Conservation (phyloP, 23 tunicate genomes). For the Clavelina lepadiformis region DNA sequence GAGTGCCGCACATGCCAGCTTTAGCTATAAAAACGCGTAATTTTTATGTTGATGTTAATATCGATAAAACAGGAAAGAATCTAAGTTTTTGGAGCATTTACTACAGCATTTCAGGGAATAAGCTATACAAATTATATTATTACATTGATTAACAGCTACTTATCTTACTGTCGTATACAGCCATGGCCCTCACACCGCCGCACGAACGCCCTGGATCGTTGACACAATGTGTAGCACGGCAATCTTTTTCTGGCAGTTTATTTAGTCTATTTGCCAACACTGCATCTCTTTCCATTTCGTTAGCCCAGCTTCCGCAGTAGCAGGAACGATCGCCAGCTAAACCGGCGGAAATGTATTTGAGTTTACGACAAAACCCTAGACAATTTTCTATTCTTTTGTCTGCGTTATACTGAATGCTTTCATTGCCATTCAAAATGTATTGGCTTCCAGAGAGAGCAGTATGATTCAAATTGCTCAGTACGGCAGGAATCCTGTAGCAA, state of each 20-base stretch:
- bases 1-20: conserved; percentile 34
- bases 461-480: background rate
- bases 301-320: conserved; percentile 18
- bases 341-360: conserved; percentile 40
- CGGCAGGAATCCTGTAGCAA: conserved; percentile 16
- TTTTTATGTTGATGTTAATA: too few relatives aligned
- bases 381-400: conserved; percentile 47
- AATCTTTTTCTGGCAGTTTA: conserved; percentile 18
- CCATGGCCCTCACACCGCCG: conserved; percentile 54
- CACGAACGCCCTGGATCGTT: conserved; percentile 47
- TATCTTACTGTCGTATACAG: conserved; percentile 63
- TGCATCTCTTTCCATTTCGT: conserved; percentile 9
- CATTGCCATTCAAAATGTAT: conserved; percentile 1
- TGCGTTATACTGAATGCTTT: background rate
- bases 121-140: too few relatives aligned
- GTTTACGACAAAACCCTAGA: conserved; percentile 35
- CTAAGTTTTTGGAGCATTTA: conserved; percentile 2
- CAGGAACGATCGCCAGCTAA: conserved; percentile 38
- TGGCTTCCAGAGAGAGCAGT: background rate
- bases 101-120: background rate
- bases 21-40: conserved; percentile 37
- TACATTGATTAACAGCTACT: too few relatives aligned
- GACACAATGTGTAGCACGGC: conserved; percentile 34
- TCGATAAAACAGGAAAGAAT: too few relatives aligned
- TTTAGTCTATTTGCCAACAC: conserved; percentile 15